Evolutionary conservation across 1,140 invertebrate genomes (phyloP), one percentile per base, ranked within the genome.

Genomic region (Lepidotrigona ventralis): DNA sequence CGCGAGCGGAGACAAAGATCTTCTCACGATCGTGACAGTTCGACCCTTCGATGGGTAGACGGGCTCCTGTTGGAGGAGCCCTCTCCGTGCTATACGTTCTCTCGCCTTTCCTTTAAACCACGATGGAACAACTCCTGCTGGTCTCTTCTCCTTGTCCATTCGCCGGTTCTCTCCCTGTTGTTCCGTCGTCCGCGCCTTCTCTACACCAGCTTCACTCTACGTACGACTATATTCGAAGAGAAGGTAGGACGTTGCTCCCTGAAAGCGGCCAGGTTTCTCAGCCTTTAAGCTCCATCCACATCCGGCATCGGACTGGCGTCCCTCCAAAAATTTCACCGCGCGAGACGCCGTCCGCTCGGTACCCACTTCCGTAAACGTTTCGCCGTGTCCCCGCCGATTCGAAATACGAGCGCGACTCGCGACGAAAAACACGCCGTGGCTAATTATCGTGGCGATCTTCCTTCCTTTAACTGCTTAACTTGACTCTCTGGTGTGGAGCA

Each of bases 201-300:
- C 80, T 58, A 53, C 60, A 58, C 33, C 73, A 80, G 54, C 58
- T 72, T 72, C 80, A 4, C 71, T 78, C 69, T 68, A 66, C 74
- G 72, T 71, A 83, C 79, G 81, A 87, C 69, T 84, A 86, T 87
- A 86, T 88, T 89, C 85, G 85, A 87, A 76, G 74, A 79, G 39
- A 46, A 46, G 74, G 46, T 21, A 91, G 91, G 91, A 90, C 91
- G 79, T 91, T 91, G 91, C 90, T 90, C 91, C 75, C 85, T 85
- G 80, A 74, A 81, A 85, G 77, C 54, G 79, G 69, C 80, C 73
- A 86, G 81, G 72, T 70, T 86, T 66, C 84, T 69, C 70, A 76
- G 82, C 82, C 80, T 89, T 88, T 85, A 86, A 87, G 80, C 86
- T 71, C 58, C 83, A 86, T 87, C 77, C 85, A 87, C 87, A 88